These are phyloP conservation scores for Blera fallax DNA, from an alignment of 2,888 invertebrate genomes.

Conservation along the genomic window DNA sequence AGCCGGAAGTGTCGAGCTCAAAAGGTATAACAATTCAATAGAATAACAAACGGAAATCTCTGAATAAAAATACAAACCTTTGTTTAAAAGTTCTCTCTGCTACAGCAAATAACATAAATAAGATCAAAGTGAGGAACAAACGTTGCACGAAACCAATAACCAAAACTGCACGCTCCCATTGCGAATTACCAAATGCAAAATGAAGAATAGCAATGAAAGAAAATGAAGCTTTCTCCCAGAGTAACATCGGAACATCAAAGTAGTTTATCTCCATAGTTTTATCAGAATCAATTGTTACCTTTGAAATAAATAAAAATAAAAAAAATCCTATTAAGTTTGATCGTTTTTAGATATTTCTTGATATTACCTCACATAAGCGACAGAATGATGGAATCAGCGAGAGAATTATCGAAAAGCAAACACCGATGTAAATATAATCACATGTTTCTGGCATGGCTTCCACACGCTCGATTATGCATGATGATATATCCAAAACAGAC, in stretches of 20 bases:
- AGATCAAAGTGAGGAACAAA: slow-evolving; percentile 87
- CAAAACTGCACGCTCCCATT: slow-evolving; percentile 88
- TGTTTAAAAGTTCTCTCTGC: slow-evolving; percentile 98
- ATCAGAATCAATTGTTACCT: slow-evolving; percentile 79
- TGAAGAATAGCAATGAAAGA: slow-evolving; percentile 82
- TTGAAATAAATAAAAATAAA: not conserved
- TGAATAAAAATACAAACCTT: slow-evolving; percentile 77
- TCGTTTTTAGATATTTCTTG: not conserved
- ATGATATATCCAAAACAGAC: slow-evolving; percentile 96
- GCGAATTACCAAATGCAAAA: slow-evolving; percentile 84
- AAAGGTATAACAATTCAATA: too few species aligned
- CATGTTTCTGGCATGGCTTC: slow-evolving; percentile 90
- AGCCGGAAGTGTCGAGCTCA: too few species aligned
- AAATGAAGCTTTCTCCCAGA: slow-evolving; percentile 81
- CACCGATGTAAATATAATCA: slow-evolving; percentile 89
- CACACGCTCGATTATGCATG: slow-evolving; percentile 95
- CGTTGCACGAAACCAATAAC: slow-evolving; percentile 87
- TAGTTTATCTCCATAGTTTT: slow-evolving; percentile 80
- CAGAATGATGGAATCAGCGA: slow-evolving; percentile 85
- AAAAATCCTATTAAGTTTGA: slow-evolving; percentile 63
- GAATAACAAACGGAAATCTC: not conserved
- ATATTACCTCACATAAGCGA: slow-evolving; percentile 79
- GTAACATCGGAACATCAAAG: slow-evolving; percentile 80
- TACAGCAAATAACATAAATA: slow-evolving; percentile 95
- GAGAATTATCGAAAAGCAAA: slow-evolving; percentile 84